Percentiles rank a stretch among this genome's conserved stretches.
Conservation (phyloP, 2,113 vertebrate species). For the Coptodon bakossiorum region DNA sequence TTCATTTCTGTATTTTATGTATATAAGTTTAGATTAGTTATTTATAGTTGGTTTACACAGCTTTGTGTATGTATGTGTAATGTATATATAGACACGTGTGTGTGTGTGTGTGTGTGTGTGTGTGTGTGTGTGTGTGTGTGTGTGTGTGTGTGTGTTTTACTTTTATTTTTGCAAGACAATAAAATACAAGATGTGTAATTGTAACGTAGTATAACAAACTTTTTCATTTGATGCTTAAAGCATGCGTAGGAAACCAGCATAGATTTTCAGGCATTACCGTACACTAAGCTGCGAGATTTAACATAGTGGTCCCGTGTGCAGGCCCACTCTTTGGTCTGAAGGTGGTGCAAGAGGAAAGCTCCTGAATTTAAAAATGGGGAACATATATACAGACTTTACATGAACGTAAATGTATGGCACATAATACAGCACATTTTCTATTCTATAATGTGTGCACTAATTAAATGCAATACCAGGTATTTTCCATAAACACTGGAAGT, state of each 20-base stretch:
- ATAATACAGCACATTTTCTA: not conserved
- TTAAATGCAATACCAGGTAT: not conserved
- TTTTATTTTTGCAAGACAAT: not conserved
- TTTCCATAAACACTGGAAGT: not conserved
- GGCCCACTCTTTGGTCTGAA: not conserved
- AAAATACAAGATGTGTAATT: not conserved
- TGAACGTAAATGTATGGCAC: not conserved
- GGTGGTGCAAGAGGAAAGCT: not conserved
- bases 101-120: too few species aligned
- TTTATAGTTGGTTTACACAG: too few species aligned
- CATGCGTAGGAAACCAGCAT: not conserved
- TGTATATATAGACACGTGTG: too few species aligned
- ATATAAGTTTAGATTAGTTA: too few species aligned
- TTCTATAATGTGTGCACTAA: not conserved
- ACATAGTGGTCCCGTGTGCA: not conserved
- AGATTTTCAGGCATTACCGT: not conserved
- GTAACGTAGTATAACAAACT: not conserved
- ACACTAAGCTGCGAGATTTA: not conserved
- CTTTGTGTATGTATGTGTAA: too few species aligned
- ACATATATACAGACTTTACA: not conserved
- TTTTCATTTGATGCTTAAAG: not conserved
- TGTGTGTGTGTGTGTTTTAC: too few species aligned
- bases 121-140: too few species aligned
- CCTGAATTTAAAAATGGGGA: rapidly evolving
- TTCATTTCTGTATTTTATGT: too few species aligned